Evolutionary conservation across 2,113 vertebrate genomes (phyloP), one percentile per base, ranked within the genome.

Genomic region (Hiodon tergisus): DNA sequence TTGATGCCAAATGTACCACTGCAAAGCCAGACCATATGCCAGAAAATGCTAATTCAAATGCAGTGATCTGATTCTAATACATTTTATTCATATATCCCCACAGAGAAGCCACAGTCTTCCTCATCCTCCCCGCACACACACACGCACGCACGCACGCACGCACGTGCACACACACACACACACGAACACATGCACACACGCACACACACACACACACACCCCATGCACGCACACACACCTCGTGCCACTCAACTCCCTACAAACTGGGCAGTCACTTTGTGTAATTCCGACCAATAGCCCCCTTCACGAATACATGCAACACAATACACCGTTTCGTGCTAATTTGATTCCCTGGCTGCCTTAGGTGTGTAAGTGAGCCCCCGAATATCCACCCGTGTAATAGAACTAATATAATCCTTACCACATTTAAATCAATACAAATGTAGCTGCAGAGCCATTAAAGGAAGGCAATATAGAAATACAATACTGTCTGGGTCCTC

Each of bases 341-440:
- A 86, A 90, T 92, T 90, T 90, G 85, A 89, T 90, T 89, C 90
- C 86, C 89, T 88, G 80, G 31, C 80, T 83, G 78, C 83, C 48
- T 82, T 82, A 77, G 67, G 78, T 81, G 81, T 87, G 90, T 88
- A 90, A 90, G 86, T 74, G 85, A 90, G 80, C 77, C 86, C 87
- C 79, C 81, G 84, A 86, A 89, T 88, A 88, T 87, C 89, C 87
- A 87, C 86, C 88, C 87, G 91, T 89, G 87, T 87, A 89, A 91
- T 89, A 87, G 82, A 90, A 82, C 85, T 90, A 92, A 91, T 89
- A 90, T 85, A 90, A 92, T 92, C 89, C 89, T 91, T 90, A 90
- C 91, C 89, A 92, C 90, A 90, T 91, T 89, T 85, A 84, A 87
- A 90, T 92, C 89, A 88, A 90, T 90, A 92, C 86, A 87, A 89